Base-by-base conservation (phyloP, 2,113 vertebrate species). In the Chunga burmeisteri region DNA sequence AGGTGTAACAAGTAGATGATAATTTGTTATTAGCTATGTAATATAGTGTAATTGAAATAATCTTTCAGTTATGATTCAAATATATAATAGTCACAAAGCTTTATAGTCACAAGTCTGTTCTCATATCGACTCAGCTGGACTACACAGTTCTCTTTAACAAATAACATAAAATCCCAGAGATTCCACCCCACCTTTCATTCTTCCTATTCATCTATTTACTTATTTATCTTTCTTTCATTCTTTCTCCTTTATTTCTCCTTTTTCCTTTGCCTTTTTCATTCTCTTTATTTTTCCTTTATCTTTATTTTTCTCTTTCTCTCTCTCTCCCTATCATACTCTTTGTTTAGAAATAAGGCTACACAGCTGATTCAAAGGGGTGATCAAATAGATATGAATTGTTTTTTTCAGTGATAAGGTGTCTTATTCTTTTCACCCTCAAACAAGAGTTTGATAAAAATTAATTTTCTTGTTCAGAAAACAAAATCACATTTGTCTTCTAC, bases 321-420 rank as follows among this genome's bases (percentile, higher is more conserved):
- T 59, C 52, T 46, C 83, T 91, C 42, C 49, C 34, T 78, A 4
- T 58, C 81, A 38, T 38, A 55, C 42, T 44, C n/a, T 55, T 67
- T 94, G 27, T 80, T 93, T 94, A 68, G 26, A 90, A 96, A 81
- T 63, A 56, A 92, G 25, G 20, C 16, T 67, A 62, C 38, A 50
- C 5, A 15, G 26, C 56, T 90, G 79, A 90, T 94, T 89, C 42
- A 67, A 26, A 80, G 40, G 21, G 20, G 7, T n/a, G 42, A 68
- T 75, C 26, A 65, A 78, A 67, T 75, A 73, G 6, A 52, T 26
- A 81, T n/a, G 2, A 46, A 49, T 53, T 38, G 4, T 1, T 91
- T 97, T 97, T 89, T 92, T 17, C 84, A 73, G 36, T 94, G 30
- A 81, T 62, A 70, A 70, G 44, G 4, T 78, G 16, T 77, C 53